These are phyloP conservation scores for Apis cerana DNA, from an alignment of 1,140 invertebrate genomes.

Conservation along the genomic window DNA sequence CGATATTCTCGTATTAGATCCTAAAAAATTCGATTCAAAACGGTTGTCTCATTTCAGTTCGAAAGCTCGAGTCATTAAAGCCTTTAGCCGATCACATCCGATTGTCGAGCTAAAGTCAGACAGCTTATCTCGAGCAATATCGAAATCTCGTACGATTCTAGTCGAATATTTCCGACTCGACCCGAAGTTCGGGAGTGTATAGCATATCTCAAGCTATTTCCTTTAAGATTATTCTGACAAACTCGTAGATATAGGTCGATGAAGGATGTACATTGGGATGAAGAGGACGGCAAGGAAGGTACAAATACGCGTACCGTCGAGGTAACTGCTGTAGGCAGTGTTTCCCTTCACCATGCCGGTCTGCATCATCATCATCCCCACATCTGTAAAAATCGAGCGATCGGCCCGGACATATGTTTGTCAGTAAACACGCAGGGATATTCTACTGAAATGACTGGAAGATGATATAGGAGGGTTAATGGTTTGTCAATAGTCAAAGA, in stretches of 20 bases:
- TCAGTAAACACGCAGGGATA: slow-evolving; percentile 39
- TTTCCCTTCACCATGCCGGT: slow-evolving; percentile 94
- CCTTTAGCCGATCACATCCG: too few species aligned
- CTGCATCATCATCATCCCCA: slow-evolving; percentile 97
- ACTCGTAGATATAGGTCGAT: slow-evolving; percentile 30
- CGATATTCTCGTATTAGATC: too few species aligned
- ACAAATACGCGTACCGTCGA: slow-evolving; percentile 87
- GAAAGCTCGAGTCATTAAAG: too few species aligned
- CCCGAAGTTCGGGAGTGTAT: too few species aligned
- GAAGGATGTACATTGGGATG: slow-evolving; percentile 41
- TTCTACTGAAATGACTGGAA: background rate
- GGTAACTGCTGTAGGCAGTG: slow-evolving; percentile 88
- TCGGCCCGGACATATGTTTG: slow-evolving; percentile 66
- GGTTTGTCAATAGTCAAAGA: background rate
- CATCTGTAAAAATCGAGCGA: slow-evolving; percentile 91
- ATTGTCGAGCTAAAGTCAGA: too few species aligned
- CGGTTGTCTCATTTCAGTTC: too few species aligned
- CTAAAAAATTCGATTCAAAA: too few species aligned
- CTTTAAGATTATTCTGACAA: slow-evolving; percentile 47
- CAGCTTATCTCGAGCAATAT: too few species aligned
- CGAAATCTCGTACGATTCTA: too few species aligned
- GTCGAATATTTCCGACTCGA: too few species aligned
- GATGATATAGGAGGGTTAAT: background rate
- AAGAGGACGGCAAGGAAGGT: slow-evolving; percentile 67
- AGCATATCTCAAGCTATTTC: too few species aligned